Base-by-base conservation (phyloP, 2,113 vertebrate species). In the Macquaria ambigua region DNA sequence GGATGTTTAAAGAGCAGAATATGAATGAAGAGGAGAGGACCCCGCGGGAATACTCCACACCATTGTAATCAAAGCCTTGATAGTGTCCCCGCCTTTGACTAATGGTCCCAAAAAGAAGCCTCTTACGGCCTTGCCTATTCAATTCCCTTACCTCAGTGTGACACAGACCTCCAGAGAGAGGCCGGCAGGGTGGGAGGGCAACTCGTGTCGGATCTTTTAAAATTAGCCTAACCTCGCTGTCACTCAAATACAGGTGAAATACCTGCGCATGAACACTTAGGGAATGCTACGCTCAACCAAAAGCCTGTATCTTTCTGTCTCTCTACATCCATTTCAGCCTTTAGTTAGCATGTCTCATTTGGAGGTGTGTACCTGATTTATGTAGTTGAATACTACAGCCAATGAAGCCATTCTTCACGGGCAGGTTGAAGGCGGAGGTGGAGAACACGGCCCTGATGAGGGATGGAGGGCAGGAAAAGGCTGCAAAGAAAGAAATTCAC, bases 11-110 rank as follows among this genome's bases (percentile, higher is more conserved):
- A 80, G 81, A 81, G 83, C 83, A 81, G 89, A 77, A 88, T 88
- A 86, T 86, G 89, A 90, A 88, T 85, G 89, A 90, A 92, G 83
- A 81, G 12, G 81, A 83, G 84, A 58, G 74, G 23, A 52, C 56
- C 82, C 87, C 20, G 71, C n/a, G 89, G 89, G 85, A 63, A 81
- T 67, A 21, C 66, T 85, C 74, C 74, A 39, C 82, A 76, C 75
- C 71, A 53, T 66, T 86, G 83, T 89, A 89, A 89, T 90, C 89
- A 92, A 73, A 87, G 89, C 82, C 85, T 58, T 87, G 77, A 90
- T 89, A 77, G 91, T 86, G 87, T 87, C 85, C 89, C 87, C 48
- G 79, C 83, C 87, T 92, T 82, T 90, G 91, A 92, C 87, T 90
- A 92, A 92, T 90, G 89, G 77, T 68, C 77, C 81, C 70, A 85